Base-by-base conservation (phyloP, 2,888 invertebrate species). In the Tethea ocularis region DNA sequence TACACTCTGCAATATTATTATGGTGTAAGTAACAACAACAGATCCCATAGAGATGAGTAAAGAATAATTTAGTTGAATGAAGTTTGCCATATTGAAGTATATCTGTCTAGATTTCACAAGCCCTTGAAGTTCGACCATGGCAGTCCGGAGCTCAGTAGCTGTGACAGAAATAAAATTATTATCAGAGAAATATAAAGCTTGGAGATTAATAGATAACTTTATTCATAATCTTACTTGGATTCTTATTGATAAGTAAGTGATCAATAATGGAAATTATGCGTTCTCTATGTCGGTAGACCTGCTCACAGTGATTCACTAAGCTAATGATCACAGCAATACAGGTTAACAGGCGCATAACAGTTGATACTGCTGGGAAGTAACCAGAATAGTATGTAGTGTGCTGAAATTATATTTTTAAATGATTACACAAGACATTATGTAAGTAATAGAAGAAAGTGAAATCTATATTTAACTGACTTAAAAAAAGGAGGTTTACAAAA, bases 21-120 rank as follows among this genome's bases (percentile, higher is more conserved):
- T 89, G 0, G 87, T 84, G 61, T 91, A 90, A 0, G 90, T 91
- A 20, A 84, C 85, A 20, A 87, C 85, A 2, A 85, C 83, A 1
- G 91, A 90, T 6, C 84, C 72, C n/a, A 84, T 79, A 23, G 91
- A 89, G 1, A 82, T 69, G 2, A 90, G 71, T 24, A 87, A 69
- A 0, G 82, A 75, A 61, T 87, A 84, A 62, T 87, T 82, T 4
- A 91, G 69, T n/a, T 72, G 69, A 57, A 83, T 79, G 65, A 89
- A 87, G 61, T 86, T 75, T 0, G 84, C 84, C 80, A 87, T 79
- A 65, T 81, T 84, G 65, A 91, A 88, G 41, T 64, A 63, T 20
- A 89, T 75, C 0, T 86, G 82, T 13, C 84, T 77, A 6, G 83
- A 71, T 60, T 78, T 74, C 1, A 87, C 69, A 36, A 91, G 68